These are phyloP conservation scores for Globodera rostochiensis DNA, from an alignment of 1,140 invertebrate genomes.

Conservation along the genomic window DNA sequence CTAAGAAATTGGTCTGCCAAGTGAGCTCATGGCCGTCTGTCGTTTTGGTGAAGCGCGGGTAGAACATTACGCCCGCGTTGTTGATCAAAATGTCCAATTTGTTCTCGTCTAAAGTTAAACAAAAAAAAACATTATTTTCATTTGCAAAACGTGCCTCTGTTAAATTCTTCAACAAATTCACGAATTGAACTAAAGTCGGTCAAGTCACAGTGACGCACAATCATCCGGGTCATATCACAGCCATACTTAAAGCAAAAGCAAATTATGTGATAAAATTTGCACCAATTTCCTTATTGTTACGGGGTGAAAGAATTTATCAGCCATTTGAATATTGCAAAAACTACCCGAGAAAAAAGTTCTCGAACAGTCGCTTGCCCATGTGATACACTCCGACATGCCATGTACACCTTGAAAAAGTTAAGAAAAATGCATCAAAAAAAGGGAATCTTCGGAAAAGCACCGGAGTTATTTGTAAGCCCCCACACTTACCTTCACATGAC, in stretches of 20 bases:
- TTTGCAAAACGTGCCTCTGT: conserved; percentile 23
- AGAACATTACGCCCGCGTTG: conserved; percentile 57
- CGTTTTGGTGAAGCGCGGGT: conserved; percentile 45
- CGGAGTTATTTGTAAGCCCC: neutral
- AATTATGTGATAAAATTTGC: no score
- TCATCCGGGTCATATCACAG: conserved; percentile 45
- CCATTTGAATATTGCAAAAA: neutral
- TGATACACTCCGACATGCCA: conserved; percentile 50
- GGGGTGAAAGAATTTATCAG: no score
- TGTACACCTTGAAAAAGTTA: conserved; percentile 39
- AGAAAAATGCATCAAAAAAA: neutral
- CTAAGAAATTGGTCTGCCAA: conserved; percentile 54
- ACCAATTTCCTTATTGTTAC: no score
- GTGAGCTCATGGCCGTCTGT: conserved; percentile 51
- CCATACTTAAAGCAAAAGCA: conserved; percentile 41
- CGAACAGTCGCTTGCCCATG: conserved; percentile 31
- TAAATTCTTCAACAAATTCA: conserved; percentile 47
- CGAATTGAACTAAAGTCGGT: conserved; percentile 38
- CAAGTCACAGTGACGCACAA: conserved; percentile 42
- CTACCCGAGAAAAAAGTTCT: conserved; percentile 39
- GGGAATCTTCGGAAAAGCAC: neutral
- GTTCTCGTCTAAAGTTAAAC: conserved; percentile 46
- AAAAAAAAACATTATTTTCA: neutral
- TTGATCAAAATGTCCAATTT: conserved; percentile 53
- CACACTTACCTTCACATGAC: conserved; percentile 30